Evolutionary conservation across 2,113 vertebrate species (phyloP).

Genomic region (Melanocharis versteri): DNA sequence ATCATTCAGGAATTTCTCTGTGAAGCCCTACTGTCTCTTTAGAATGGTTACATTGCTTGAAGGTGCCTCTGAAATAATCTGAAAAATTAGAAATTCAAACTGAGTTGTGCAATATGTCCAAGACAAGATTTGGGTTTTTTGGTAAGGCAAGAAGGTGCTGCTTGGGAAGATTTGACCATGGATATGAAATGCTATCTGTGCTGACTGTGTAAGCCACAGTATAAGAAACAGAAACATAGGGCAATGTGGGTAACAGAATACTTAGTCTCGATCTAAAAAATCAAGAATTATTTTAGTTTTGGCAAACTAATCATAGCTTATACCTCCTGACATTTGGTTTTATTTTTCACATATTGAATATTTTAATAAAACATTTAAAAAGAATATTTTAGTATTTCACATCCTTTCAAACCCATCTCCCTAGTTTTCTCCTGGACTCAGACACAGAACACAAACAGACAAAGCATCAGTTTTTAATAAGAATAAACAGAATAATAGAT

Average conservation of each 20-base stretch:
- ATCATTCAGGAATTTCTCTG: neutral
- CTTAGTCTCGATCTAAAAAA: neutral
- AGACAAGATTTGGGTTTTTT: neutral
- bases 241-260: neutral
- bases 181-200: neutral
- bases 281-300: neutral
- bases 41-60: neutral
- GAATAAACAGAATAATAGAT: conserved; percentile 61
- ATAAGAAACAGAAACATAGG: neutral
- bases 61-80: neutral
- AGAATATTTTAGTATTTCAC: neutral
- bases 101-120: neutral
- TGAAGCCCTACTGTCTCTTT: neutral
- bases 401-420: neutral
- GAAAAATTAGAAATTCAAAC: neutral
- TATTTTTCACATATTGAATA: neutral
- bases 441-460: neutral
- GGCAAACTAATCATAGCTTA: neutral
- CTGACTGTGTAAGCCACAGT: neutral
- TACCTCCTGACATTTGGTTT: neutral
- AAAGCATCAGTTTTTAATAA: neutral
- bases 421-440: neutral
- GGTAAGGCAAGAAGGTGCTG: neutral
- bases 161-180: neutral
- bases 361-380: neutral